Conservation (phyloP, 2,888 invertebrate species). For the Pseudococcus viburni region DNA sequence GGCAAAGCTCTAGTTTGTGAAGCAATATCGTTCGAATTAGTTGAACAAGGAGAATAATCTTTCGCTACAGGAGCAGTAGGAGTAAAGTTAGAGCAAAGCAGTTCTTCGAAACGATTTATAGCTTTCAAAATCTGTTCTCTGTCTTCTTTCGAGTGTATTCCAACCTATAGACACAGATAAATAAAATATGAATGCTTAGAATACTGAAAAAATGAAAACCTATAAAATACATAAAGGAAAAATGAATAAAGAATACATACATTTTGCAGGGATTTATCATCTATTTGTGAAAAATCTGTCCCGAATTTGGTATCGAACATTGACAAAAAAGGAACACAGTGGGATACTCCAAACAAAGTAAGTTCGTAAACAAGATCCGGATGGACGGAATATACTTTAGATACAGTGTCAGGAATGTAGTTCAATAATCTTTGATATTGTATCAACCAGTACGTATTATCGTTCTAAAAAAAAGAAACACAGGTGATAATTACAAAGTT, state of each 20-base stretch:
- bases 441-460: slow-evolving; percentile 78
- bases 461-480: slow-evolving; percentile 9
- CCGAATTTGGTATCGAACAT: slow-evolving; percentile 71
- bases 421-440: slow-evolving; percentile 89
- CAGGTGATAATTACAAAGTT: neutral
- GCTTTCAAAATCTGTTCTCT: slow-evolving; percentile 61
- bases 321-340: slow-evolving; percentile 83
- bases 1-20: slow-evolving; percentile 67
- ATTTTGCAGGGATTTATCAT: slow-evolving; percentile 45
- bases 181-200: neutral
- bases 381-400: slow-evolving; percentile 78
- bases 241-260: neutral
- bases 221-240: neutral
- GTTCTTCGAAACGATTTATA: slow-evolving; percentile 43
- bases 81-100: slow-evolving; percentile 55
- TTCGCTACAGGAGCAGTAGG: slow-evolving; percentile 70
- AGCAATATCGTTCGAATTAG: neutral
- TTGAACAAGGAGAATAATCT: neutral
- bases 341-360: slow-evolving; percentile 81
- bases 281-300: slow-evolving; percentile 47
- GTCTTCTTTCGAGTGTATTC: slow-evolving; percentile 73
- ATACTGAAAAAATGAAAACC: neutral
- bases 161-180: slow-evolving; percentile 71
- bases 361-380: slow-evolving; percentile 80
- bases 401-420: slow-evolving; percentile 79